These are phyloP conservation scores for Phenganax stokvisi DNA, from an alignment of 92 coral and sea anemone genomes.

Conservation along the genomic window DNA sequence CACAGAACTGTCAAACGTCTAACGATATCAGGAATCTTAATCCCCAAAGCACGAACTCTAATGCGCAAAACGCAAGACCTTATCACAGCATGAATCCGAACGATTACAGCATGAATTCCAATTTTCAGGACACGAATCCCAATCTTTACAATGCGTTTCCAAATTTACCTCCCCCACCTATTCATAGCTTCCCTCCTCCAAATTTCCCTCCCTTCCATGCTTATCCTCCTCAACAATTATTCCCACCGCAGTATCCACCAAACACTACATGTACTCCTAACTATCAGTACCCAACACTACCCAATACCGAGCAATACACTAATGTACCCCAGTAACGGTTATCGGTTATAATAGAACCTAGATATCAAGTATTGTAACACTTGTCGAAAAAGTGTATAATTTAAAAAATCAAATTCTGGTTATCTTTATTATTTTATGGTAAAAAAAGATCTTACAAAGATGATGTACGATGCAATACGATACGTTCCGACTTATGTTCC, in stretches of 20 bases:
- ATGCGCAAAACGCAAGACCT: neutral
- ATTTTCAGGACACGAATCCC: neutral
- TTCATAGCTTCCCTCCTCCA: conserved; percentile 19
- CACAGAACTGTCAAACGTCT: neutral
- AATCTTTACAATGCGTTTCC: neutral
- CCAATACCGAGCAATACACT: conserved; percentile 2
- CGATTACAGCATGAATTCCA: neutral
- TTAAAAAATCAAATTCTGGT: too few species aligned
- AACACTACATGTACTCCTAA: neutral
- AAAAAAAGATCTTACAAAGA: neutral
- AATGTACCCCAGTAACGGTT: conserved; percentile 1
- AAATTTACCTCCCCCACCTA: conserved; percentile 32
- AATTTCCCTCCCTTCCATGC: conserved; percentile 33
- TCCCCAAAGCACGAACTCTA: neutral
- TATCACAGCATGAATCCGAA: neutral
- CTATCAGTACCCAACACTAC: neutral
- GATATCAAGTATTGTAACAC: too few species aligned
- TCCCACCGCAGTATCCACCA: conserved; percentile 15
- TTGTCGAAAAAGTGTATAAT: too few species aligned
- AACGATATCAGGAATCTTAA: neutral
- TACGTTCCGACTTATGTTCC: neutral
- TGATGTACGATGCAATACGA: neutral
- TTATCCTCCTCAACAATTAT: conserved; percentile 4
- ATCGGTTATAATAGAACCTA: neutral
- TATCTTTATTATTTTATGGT: neutral